Evolutionary conservation across 2,888 invertebrate species (phyloP).

Genomic region (Harpalus rubripes): DNA sequence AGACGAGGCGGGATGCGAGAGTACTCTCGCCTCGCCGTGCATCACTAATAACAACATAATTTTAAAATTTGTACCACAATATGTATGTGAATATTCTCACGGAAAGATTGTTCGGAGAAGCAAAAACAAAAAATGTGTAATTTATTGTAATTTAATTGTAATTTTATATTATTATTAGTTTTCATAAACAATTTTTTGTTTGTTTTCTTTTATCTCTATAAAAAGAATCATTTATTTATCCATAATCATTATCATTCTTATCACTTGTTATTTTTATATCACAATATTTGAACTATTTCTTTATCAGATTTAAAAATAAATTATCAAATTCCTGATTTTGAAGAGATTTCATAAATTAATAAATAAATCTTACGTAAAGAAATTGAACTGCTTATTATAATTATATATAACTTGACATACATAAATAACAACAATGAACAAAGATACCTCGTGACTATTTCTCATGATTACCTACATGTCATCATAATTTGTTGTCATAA

Average conservation of each 20-base stretch:
- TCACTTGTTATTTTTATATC: neutral
- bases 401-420: neutral
- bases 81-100: neutral
- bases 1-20: no score
- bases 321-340: neutral
- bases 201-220: neutral
- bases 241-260: neutral
- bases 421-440: neutral
- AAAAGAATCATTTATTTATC: no score
- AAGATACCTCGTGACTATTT: conserved; percentile 25
- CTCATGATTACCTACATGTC: conserved; percentile 16
- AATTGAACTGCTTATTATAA: neutral
- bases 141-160: neutral
- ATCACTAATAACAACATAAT: no score
- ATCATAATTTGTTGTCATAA: conserved; percentile 8
- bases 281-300: neutral
- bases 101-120: neutral
- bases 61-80: neutral
- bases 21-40: no score
- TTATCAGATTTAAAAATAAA: neutral
- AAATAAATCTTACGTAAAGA: neutral
- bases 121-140: neutral
- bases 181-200: neutral
- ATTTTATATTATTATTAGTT: neutral
- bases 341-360: no score